These are phyloP conservation scores for Julus scandinavius DNA, from an alignment of 2,888 invertebrate species.

Conservation along the genomic window DNA sequence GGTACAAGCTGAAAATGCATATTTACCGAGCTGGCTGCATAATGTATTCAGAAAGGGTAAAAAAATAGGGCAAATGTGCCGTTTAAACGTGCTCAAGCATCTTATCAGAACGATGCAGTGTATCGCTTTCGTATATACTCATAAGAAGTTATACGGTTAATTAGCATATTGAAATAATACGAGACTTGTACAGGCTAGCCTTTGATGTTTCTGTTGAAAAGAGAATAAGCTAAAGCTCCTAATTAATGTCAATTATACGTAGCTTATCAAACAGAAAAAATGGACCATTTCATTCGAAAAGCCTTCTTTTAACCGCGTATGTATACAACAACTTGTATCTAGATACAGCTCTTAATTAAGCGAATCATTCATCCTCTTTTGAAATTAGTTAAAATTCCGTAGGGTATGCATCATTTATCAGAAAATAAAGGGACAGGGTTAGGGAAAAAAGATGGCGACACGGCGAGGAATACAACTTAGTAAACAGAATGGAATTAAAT, in stretches of 20 bases:
- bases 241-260: slow-evolving; percentile 32
- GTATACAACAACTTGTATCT: neutral
- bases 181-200: neutral
- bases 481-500: slow-evolving; percentile 9
- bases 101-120: neutral
- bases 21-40: too few relatives aligned
- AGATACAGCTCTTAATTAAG: slow-evolving; percentile 15
- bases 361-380: slow-evolving; percentile 21
- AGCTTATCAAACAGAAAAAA: slow-evolving; percentile 14
- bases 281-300: neutral
- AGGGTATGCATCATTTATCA: slow-evolving; percentile 42
- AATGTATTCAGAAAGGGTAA: too few relatives aligned
- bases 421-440: neutral
- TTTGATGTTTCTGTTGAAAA: slow-evolving; percentile 9
- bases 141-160: neutral
- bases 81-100: neutral
- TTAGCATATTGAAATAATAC: slow-evolving; percentile 8
- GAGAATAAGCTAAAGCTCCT: slow-evolving; percentile 8
- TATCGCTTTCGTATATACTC: neutral
- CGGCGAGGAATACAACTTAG: neutral
- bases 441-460: slow-evolving; percentile 11
- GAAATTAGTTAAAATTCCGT: slow-evolving; percentile 42
- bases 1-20: too few relatives aligned
- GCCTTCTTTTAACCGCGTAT: slow-evolving; percentile 1
- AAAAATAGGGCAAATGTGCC: neutral